Evolutionary conservation across 64 coral and sea anemone genomes (phyloP), one percentile per base, ranked within the genome.

Genomic region (Montipora foliosa): DNA sequence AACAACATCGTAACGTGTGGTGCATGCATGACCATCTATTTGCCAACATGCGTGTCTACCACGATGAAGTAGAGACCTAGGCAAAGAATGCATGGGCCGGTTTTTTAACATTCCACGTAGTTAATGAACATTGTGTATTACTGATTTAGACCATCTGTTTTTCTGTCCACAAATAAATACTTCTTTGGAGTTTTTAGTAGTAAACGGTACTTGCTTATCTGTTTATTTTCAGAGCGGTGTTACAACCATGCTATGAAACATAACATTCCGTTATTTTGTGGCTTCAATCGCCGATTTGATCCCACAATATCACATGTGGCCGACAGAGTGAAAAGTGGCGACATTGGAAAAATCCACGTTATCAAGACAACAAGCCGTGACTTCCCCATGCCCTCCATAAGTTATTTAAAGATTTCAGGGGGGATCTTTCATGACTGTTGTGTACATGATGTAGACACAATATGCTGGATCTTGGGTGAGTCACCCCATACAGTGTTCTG

Each of bases 271-370:
- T 46, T 98, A 20, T 24, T 94, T 2, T 98, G 97, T 81, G 87
- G 90, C 47, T 98, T 95, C 25, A 98, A 98, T 77, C 88, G 97
- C n/a, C 91, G 97, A 21, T 98, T 98, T 82, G 97, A 98, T 84
- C 91, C 91, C 37, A 92, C 94, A 6, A 47, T 91, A 13, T 64
- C 47, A 0, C 73, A 58, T 14, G 55, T 98, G 29, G 72, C 77
- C 21, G 72, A 53, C 51, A 67, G 61, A 4, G 70, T 92, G 57
- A 84, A n/a, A 88, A 86, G 50, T 12, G 94, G 94, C 6, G 49
- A 66, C 13, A 74, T 98, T 82, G 97, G 97, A 9, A 75, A 90
- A 7, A 53, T 98, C 49, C 97, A 95, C 7, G 87, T 93, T 4
- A 57, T 95, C 0, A 98, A 93, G 4, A 91, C 88, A 21, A 98